Percentiles rank a stretch among this genome's conserved stretches.
These are phyloP conservation scores for Lycaena phlaeas DNA, from an alignment of 2,888 invertebrate species.

Conservation along the genomic window DNA sequence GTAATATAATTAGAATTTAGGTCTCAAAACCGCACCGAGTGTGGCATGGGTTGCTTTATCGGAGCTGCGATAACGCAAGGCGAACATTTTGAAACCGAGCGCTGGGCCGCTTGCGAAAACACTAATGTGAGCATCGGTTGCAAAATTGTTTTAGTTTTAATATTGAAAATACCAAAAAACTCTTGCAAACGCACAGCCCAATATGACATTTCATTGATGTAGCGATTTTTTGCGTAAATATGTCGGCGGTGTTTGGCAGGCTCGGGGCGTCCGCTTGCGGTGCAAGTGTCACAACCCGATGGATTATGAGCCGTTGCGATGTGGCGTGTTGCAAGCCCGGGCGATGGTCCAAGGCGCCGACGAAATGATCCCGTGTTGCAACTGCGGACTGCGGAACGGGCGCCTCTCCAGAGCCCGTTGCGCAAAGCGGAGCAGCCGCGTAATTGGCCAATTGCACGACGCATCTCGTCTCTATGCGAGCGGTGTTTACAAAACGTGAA, in stretches of 20 bases:
- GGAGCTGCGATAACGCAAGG: conserved; percentile 67
- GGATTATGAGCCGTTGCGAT: conserved; percentile 71
- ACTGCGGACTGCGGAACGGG: conserved; percentile 63
- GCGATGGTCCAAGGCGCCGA: conserved; percentile 67
- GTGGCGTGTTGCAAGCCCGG: conserved; percentile 70
- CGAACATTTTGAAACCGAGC: conserved; percentile 68
- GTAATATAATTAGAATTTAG: conserved; percentile 40
- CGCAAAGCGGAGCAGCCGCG: conserved; percentile 44
- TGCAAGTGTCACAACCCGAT: conserved; percentile 54
- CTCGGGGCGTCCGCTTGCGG: conserved; percentile 39
- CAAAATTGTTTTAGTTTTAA: conserved; percentile 70
- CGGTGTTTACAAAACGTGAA: conserved; percentile 40
- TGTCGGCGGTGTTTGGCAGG: conserved; percentile 57
- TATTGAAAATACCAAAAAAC: conserved; percentile 48
- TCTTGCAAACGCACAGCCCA: conserved; percentile 28
- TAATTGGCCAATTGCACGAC: conserved; percentile 50
- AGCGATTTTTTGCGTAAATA: conserved; percentile 9
- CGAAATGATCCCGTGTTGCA: conserved; percentile 72
- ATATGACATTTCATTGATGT: conserved; percentile 3
- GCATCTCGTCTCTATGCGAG: conserved; percentile 30
- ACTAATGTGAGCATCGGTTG: conserved; percentile 72
- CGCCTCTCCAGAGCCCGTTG: conserved; percentile 61
- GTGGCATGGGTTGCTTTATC: conserved; percentile 63
- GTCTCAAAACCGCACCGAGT: conserved; percentile 58
- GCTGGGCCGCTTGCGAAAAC: conserved; percentile 73